These are phyloP conservation scores for Halcyon smyrnensis DNA, from an alignment of 2,797 vertebrate species.

Conservation along the genomic window DNA sequence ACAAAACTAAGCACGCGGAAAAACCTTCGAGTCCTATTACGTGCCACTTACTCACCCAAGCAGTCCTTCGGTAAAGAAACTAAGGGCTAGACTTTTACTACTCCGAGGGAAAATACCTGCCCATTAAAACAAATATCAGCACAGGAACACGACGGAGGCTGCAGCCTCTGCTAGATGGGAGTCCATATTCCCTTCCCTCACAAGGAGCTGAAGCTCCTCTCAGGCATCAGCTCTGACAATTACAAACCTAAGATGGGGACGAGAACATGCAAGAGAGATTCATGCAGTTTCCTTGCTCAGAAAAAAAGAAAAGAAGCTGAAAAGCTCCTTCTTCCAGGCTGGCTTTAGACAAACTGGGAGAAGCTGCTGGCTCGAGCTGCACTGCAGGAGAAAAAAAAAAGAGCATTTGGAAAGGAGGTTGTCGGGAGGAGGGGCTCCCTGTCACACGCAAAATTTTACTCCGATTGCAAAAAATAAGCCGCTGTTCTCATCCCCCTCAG, in stretches of 20 bases:
- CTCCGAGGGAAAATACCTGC: neutral
- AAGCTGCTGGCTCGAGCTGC: conserved; percentile 66
- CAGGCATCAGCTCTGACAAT: neutral
- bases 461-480: conserved; percentile 59
- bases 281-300: neutral
- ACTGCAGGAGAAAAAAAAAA: conserved; percentile 59
- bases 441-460: conserved; percentile 64
- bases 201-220: neutral
- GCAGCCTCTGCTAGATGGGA: neutral
- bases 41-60: neutral
- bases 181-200: neutral
- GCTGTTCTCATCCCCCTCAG: conserved; percentile 56
- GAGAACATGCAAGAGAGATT: neutral
- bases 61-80: neutral
- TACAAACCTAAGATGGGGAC: conserved; percentile 50
- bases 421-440: conserved; percentile 62
- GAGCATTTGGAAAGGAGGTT: conserved; percentile 61
- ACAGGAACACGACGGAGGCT: neutral
- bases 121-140: neutral
- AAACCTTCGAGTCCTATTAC: neutral
- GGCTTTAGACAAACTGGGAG: conserved; percentile 44
- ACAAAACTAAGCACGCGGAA: neutral
- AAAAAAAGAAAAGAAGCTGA: conserved; percentile 9
- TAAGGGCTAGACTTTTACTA: neutral
- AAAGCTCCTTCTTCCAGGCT: conserved; percentile 41